Evolutionary conservation across 2,113 vertebrate genomes (phyloP), one percentile per base, ranked within the genome.

Genomic region (Lanius collurio): DNA sequence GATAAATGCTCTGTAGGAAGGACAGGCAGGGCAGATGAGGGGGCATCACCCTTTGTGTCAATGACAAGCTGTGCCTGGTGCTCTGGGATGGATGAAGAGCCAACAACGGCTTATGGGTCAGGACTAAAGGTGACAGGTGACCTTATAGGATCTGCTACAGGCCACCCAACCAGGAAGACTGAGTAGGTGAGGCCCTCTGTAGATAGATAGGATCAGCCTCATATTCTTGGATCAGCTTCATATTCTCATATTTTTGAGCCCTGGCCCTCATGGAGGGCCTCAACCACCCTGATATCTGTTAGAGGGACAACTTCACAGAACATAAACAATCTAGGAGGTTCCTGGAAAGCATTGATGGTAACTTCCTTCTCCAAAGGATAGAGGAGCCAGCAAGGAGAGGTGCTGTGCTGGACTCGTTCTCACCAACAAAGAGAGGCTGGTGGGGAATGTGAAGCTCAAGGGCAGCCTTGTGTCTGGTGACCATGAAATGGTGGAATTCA

Each of bases 91-190:
- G 39, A 59, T 67, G 21, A 73, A 70, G 59, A 65, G 16, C 24
- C 0, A 0, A 7, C 23, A 39, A 13, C 39, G 41, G 7, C 20
- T 65, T 65, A n/a, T 22, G 14, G 28, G 16, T 41, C 52, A n/a
- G 73, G 33, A 46, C 31, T 46, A 26, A 57, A 57, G 57, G 50
- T 19, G 19, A 44, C 31, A 57, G 50, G 28, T 71, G 81, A 39
- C 59, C 11, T 73, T 52, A 31, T 30, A 27, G 33, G 28, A 8
- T 78, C 23, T 78, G 59, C 71, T 71, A 22, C 44, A 39, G 24
- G 52, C 46, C 39, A 41, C 12, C 20, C 12, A 18, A 23, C 20
- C 37, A 79, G 52, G 39, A 65, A 59, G 62, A n/a, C 20, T 0
- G 0, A 39, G 17, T 31, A 24, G 39, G 59, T 39, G 37, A 65